Percentiles rank a stretch among this genome's conserved stretches.
Evolutionary conservation across 2,797 vertebrate genomes (phyloP).

Genomic region (Babyrousa celebensis): DNA sequence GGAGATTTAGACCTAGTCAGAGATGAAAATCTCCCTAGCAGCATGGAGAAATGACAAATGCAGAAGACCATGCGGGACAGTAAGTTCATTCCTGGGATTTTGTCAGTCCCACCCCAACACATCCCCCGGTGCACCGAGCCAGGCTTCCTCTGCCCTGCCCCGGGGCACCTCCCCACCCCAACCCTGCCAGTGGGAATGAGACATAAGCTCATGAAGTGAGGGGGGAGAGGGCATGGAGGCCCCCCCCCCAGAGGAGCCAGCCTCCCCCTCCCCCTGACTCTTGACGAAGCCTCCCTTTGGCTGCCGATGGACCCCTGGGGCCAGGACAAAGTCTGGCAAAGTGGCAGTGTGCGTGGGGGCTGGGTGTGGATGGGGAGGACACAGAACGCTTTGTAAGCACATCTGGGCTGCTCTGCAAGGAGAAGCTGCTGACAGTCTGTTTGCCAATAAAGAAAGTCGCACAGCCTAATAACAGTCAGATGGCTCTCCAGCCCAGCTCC

Average conservation of each 20-base stretch:
- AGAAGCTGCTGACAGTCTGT: constrained; percentile 93
- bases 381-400: constrained; percentile 91
- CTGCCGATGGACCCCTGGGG: neutral
- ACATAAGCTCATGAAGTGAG: neutral
- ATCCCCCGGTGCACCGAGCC: neutral
- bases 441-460: constrained; percentile 92
- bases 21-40: neutral
- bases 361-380: constrained; percentile 81
- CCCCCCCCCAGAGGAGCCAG: neutral
- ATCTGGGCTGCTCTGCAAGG: constrained; percentile 91
- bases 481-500: constrained; percentile 88
- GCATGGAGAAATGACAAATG: neutral
- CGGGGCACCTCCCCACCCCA: neutral
- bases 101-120: neutral
- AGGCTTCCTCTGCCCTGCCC: neutral
- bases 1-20: neutral
- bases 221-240: neutral
- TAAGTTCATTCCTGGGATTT: neutral
- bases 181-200: neutral
- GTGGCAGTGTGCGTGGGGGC: constrained; percentile 61
- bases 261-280: neutral
- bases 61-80: too few relatives aligned
- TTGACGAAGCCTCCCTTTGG: neutral
- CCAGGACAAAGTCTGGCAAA: constrained; percentile 83
- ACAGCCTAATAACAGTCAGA: constrained; percentile 92